Conservation (phyloP, 1,140 invertebrate genomes). For the Meloidogyne hapla region DNA sequence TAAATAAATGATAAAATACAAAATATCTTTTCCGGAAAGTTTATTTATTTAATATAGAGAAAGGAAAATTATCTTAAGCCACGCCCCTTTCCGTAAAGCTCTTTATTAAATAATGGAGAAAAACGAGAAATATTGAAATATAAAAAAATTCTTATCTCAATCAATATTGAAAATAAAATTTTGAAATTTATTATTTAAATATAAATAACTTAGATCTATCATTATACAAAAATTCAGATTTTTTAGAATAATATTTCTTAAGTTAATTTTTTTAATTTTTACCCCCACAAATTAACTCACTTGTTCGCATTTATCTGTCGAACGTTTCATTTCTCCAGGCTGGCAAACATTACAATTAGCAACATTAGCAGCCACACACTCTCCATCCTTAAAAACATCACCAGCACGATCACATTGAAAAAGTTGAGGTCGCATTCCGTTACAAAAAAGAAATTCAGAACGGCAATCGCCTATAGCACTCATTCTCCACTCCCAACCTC, state of each 20-base stretch:
- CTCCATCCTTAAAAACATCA: slow-evolving; percentile 28
- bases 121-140: too few relatives aligned
- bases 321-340: slow-evolving; percentile 25
- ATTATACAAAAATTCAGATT: neutral
- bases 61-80: neutral
- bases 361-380: slow-evolving; percentile 6
- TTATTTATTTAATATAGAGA: neutral
- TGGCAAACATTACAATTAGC: slow-evolving; percentile 25
- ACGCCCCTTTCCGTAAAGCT: neutral
- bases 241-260: neutral
- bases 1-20: neutral
- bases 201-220: neutral
- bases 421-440: slow-evolving; percentile 27
- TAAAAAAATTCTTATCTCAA: neutral
- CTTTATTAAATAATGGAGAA: too few relatives aligned
- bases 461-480: slow-evolving; percentile 26
- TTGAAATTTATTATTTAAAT: neutral
- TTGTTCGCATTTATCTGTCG: slow-evolving; percentile 33
- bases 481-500: slow-evolving; percentile 36
- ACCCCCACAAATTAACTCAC: neutral
- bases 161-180: neutral
- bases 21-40: neutral
- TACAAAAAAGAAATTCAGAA: slow-evolving; percentile 28
- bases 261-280: too few relatives aligned
- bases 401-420: slow-evolving; percentile 28